Conservation (phyloP, 2,888 invertebrate genomes). For the Drosophila rubida region DNA sequence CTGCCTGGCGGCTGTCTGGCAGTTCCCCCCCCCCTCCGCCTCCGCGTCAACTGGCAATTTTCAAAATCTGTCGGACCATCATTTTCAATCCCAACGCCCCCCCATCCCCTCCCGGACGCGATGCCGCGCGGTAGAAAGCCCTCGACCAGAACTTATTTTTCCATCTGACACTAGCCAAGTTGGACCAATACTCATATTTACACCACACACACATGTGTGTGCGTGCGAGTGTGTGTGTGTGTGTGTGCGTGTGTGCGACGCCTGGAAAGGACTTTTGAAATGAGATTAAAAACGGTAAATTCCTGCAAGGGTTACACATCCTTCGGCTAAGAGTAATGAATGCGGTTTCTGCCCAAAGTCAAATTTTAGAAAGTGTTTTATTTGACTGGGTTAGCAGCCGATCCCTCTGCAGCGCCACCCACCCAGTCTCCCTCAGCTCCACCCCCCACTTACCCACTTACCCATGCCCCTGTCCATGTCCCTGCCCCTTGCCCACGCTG, state of each 20-base stretch:
- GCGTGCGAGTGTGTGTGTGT: conserved; percentile 9
- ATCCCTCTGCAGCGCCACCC: conserved; percentile 8
- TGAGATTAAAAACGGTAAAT: conserved; percentile 81
- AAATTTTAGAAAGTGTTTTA: conserved; percentile 81
- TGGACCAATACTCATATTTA: conserved; percentile 80
- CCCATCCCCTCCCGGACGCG: background rate
- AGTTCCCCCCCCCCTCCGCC: background rate
- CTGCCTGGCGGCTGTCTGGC: conserved; percentile 52
- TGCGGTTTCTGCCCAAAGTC: conserved; percentile 82
- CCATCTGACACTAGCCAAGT: conserved; percentile 78
- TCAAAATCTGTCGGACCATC: conserved; percentile 78
- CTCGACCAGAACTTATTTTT: conserved; percentile 81
- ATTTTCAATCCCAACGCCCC: conserved; percentile 65
- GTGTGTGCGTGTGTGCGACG: conserved; percentile 42
- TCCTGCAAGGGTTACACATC: conserved; percentile 76
- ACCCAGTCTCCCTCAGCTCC: background rate
- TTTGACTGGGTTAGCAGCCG: conserved; percentile 73
- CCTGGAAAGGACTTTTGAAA: conserved; percentile 73
- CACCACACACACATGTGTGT: conserved; percentile 59
- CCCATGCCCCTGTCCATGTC: too few species aligned
- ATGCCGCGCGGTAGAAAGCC: conserved; percentile 40
- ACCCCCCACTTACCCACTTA: background rate
- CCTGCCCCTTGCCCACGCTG: background rate
- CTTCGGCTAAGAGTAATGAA: conserved; percentile 82
- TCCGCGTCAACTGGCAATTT: conserved; percentile 62